Evolutionary conservation across 2,797 vertebrate genomes (phyloP).

Genomic region (Hydrophis major): DNA sequence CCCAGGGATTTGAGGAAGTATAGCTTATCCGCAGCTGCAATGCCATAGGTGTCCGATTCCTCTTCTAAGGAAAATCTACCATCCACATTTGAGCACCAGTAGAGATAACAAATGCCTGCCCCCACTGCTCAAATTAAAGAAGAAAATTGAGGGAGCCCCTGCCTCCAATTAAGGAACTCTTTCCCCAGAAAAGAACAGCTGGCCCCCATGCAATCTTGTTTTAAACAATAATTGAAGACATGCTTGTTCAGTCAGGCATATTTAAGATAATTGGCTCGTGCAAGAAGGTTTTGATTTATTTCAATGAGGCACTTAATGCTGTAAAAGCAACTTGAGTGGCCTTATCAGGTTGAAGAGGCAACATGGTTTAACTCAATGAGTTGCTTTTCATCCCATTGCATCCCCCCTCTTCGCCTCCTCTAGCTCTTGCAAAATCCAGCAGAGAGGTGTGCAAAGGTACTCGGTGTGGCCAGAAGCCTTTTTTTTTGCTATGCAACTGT

Average conservation of each 20-base stretch:
- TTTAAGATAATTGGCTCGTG: background rate
- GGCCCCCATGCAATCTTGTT: background rate
- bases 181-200: background rate
- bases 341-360: background rate
- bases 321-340: background rate
- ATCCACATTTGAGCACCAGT: background rate
- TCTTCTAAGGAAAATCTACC: background rate
- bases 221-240: background rate
- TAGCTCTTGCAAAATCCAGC: background rate
- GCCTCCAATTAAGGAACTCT: background rate
- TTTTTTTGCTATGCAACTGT: background rate
- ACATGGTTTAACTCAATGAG: background rate
- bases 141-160: background rate
- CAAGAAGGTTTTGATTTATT: background rate
- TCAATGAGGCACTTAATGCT: background rate
- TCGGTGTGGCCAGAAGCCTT: background rate
- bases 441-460: background rate
- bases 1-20: background rate
- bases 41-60: background rate
- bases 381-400: background rate
- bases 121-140: background rate
- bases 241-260: background rate
- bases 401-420: background rate
- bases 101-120: background rate
- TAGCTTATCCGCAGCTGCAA: background rate